These are phyloP conservation scores for Falcaria lacertinaria DNA, from an alignment of 2,888 invertebrate species.

Conservation along the genomic window DNA sequence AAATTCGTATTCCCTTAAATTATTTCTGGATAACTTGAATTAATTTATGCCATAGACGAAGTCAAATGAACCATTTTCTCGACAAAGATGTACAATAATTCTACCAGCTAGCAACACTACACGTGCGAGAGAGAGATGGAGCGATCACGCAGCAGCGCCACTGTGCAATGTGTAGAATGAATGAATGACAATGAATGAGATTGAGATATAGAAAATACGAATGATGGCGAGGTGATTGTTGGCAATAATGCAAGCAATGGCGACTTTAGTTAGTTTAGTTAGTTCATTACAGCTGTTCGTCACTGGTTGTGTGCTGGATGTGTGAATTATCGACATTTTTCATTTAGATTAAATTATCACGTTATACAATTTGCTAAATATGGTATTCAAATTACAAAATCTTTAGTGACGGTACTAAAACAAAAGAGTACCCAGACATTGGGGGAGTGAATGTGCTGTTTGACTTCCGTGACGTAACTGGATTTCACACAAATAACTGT, in stretches of 20 bases:
- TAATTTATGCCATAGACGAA: too few species aligned
- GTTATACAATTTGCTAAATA: slow-evolving; percentile 7
- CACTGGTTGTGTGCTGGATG: slow-evolving; percentile 23
- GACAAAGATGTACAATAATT: too few species aligned
- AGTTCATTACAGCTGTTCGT: slow-evolving; percentile 28
- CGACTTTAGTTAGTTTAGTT: slow-evolving; percentile 14
- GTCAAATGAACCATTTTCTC: too few species aligned
- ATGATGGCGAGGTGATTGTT: background rate
- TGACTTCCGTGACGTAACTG: slow-evolving; percentile 64
- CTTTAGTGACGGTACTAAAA: slow-evolving; percentile 8
- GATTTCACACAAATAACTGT: slow-evolving; percentile 51
- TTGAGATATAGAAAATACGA: background rate
- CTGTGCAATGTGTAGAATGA: too few species aligned
- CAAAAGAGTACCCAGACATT: slow-evolving; percentile 1
- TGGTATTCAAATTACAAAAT: slow-evolving; percentile 4
- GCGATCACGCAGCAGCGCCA: too few species aligned
- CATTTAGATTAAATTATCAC: slow-evolving; percentile 20
- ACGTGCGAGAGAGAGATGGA: too few species aligned
- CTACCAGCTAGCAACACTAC: too few species aligned
- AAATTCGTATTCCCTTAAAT: too few species aligned
- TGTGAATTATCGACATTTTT: slow-evolving; percentile 17
- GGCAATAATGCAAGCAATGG: too few species aligned
- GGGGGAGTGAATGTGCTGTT: slow-evolving; percentile 14
- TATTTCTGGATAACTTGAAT: too few species aligned
- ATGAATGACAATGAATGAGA: background rate